phyloP scores from a whole-genome alignment of 2,888 invertebrate genomes.

The Torymus aiolomorphi region DNA sequence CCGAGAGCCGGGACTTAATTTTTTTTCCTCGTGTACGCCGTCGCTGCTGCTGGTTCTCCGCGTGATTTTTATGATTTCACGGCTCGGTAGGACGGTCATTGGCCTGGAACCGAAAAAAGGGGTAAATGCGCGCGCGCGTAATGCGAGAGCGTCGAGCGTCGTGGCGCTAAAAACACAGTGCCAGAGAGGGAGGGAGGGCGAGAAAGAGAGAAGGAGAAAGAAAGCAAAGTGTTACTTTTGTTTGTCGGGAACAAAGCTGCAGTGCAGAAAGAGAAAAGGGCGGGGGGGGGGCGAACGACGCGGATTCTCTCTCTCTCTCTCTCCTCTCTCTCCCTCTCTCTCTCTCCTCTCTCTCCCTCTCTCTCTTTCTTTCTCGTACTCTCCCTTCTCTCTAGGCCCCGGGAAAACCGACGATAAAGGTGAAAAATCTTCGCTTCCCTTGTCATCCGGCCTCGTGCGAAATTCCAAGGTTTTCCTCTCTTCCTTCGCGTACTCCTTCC shows the following conservation, averaged over 20 bases:
- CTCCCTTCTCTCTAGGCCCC: not conserved
- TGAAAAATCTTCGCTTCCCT: constrained; percentile 44
- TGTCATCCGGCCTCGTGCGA: constrained; percentile 8
- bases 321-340: too few species aligned
- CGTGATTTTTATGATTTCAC: constrained; percentile 54
- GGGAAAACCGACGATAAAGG: constrained; percentile 47
- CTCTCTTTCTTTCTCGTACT: too few species aligned
- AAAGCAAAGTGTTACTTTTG: constrained; percentile 58
- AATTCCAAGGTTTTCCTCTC: constrained; percentile 29
- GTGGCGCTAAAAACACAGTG: constrained; percentile 44
- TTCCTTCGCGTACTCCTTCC: not conserved
- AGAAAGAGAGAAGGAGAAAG: constrained; percentile 30
- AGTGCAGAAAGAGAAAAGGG: not conserved
- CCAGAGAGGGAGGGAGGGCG: not conserved
- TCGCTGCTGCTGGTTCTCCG: not conserved
- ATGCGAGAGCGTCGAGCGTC: constrained; percentile 3
- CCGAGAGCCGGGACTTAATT: constrained; percentile 10
- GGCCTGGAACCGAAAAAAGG: constrained; percentile 37
- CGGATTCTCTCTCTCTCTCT: not conserved
- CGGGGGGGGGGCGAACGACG: not conserved
- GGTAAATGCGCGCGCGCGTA: not conserved
- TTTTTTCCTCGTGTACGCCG: not conserved
- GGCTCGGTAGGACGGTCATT: constrained; percentile 36
- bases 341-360: too few species aligned
- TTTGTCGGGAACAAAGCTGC: constrained; percentile 62